A percentile compares a stretch with the other conserved stretches of the same genome.
These are phyloP conservation scores for Urocitellus parryii DNA, from an alignment of 2,113 vertebrate genomes.

Conservation along the genomic window DNA sequence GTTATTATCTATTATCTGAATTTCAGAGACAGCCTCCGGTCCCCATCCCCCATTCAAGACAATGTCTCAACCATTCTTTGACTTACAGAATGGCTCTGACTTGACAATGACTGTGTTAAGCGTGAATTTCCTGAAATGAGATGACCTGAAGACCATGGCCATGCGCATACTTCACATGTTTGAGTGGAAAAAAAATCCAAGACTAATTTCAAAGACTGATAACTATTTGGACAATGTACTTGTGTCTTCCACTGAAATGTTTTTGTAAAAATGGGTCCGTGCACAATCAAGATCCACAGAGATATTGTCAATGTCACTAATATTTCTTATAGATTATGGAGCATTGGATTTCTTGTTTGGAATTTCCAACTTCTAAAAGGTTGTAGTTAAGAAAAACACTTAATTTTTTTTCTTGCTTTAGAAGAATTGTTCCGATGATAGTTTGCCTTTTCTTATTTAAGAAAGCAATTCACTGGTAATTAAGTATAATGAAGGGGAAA, in stretches of 20 bases:
- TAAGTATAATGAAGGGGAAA: background rate
- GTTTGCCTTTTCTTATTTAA: background rate
- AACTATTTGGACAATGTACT: constrained; percentile 36
- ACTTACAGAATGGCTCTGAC: constrained; percentile 13
- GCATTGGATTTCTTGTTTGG: background rate
- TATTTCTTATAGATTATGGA: constrained; percentile 36
- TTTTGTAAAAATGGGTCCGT: constrained; percentile 47
- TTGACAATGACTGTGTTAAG: constrained; percentile 53
- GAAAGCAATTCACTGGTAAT: background rate
- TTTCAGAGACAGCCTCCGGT: background rate
- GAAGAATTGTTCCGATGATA: background rate
- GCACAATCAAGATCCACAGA: background rate
- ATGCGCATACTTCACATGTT: background rate
- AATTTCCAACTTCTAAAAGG: constrained; percentile 20
- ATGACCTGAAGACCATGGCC: background rate
- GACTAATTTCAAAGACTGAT: constrained; percentile 56
- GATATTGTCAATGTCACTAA: background rate
- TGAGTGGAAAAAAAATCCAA: background rate
- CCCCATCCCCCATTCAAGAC: background rate
- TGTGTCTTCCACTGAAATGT: background rate
- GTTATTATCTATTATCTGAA: constrained; percentile 17
- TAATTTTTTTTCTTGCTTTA: background rate
- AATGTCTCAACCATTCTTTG: constrained; percentile 40
- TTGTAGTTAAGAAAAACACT: constrained; percentile 30
- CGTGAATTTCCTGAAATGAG: constrained; percentile 55